A percentile compares a stretch with the other conserved stretches of the same genome.
These are phyloP conservation scores for Amphipoea lucens DNA, from an alignment of 2,888 invertebrate species.

Conservation along the genomic window DNA sequence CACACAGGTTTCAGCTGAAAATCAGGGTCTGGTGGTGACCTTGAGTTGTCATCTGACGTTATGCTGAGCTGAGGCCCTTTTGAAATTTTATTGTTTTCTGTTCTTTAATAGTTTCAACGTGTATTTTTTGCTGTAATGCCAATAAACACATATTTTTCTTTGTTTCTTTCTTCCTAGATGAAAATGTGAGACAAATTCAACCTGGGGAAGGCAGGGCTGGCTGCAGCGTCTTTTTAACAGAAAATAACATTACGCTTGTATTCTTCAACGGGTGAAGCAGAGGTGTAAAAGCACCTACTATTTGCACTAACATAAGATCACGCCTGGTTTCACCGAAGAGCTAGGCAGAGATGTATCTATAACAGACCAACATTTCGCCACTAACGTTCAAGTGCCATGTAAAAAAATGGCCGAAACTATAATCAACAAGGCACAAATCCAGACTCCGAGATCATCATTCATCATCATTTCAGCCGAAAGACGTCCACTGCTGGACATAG, in stretches of 20 bases:
- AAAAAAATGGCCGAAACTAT: no score
- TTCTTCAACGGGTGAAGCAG: neutral
- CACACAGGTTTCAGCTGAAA: neutral
- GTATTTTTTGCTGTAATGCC: neutral
- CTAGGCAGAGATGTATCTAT: neutral
- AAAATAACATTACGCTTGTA: no score
- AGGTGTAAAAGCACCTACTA: no score
- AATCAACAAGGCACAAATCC: neutral
- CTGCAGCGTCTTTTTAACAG: neutral
- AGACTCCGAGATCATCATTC: no score
- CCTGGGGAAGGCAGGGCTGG: neutral
- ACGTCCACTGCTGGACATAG: no score
- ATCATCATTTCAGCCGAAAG: no score
- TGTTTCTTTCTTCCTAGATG: neutral
- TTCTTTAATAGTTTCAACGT: neutral
- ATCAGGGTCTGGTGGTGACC: neutral
- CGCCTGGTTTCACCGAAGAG: no score
- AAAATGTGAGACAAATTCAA: neutral
- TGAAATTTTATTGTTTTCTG: neutral
- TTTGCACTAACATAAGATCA: no score
- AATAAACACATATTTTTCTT: no score
- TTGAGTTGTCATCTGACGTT: neutral
- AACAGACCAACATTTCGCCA: neutral
- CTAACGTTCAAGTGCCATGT: neutral
- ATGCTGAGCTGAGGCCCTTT: neutral